These are phyloP conservation scores for Geotrupes spiniger DNA, from an alignment of 2,888 invertebrate species.

Conservation along the genomic window DNA sequence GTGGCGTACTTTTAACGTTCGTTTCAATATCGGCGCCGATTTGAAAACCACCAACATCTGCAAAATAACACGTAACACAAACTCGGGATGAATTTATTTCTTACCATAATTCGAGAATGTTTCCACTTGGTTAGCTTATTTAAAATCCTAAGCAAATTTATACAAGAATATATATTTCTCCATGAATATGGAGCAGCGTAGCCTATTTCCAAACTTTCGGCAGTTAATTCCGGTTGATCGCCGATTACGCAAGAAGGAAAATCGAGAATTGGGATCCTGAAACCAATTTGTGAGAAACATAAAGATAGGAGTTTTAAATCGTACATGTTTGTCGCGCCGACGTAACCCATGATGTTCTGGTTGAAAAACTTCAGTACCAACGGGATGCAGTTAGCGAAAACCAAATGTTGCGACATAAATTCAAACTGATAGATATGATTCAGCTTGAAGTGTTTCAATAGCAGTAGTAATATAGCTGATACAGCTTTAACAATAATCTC, in stretches of 20 bases:
- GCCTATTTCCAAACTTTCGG: constrained; percentile 85
- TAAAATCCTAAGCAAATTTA: constrained; percentile 91
- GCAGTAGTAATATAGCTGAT: constrained; percentile 82
- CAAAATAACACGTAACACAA: constrained; percentile 11
- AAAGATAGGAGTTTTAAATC: constrained; percentile 26
- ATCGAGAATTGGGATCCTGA: constrained; percentile 84
- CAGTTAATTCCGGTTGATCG: constrained; percentile 89
- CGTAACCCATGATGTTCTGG: constrained; percentile 93
- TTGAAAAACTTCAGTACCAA: constrained; percentile 98
- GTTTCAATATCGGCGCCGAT: constrained; percentile 96
- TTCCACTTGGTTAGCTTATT: constrained; percentile 99
- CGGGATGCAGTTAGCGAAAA: constrained; percentile 99
- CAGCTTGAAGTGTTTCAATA: constrained; percentile 94
- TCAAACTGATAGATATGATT: constrained; percentile 99
- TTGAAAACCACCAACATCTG: constrained; percentile 98
- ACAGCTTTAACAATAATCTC: constrained; percentile 97
- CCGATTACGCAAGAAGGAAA: constrained; percentile 96
- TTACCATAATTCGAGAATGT: constrained; percentile 92
- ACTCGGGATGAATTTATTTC: constrained; percentile 1
- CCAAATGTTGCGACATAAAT: constrained; percentile 97
- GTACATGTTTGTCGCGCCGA: constrained; percentile 87
- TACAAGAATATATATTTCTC: constrained; percentile 97
- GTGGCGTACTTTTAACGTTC: constrained; percentile 91
- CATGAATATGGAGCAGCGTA: constrained; percentile 87
- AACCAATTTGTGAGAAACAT: constrained; percentile 28